phyloP scores from a whole-genome alignment of 2,113 vertebrate genomes.

The Rhadina sibilatrix region DNA sequence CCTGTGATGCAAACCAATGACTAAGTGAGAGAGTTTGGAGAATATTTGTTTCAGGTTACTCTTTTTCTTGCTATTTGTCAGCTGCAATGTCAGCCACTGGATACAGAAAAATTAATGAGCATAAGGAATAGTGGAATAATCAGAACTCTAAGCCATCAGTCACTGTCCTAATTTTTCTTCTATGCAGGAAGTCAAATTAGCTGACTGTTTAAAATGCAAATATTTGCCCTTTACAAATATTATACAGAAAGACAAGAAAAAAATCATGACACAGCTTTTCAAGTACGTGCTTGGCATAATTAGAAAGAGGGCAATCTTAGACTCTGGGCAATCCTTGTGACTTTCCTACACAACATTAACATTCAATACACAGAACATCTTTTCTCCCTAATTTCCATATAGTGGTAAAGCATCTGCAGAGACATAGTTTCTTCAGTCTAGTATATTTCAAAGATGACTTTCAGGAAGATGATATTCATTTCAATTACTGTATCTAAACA shows the following conservation, averaged over 20 bases:
- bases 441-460: neutral
- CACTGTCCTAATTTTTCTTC: constrained; percentile 32
- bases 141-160: constrained; percentile 15
- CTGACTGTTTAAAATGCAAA: constrained; percentile 66
- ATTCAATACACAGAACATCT: neutral
- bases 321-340: neutral
- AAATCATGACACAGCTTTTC: neutral
- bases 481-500: neutral
- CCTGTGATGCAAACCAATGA: neutral
- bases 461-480: neutral
- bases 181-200: constrained; percentile 25
- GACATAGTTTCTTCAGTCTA: neutral
- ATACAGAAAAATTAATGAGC: neutral
- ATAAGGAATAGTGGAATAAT: neutral
- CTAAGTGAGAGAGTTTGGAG: neutral
- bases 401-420: neutral
- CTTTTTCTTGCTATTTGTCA: neutral
- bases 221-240: constrained; percentile 49
- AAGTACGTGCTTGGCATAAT: neutral
- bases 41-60: neutral
- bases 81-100: neutral
- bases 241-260: neutral
- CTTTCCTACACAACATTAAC: neutral
- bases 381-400: neutral
- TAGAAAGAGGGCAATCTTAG: neutral